These are phyloP conservation scores for Graphium colonna DNA, from an alignment of 2,888 invertebrate species.

Conservation along the genomic window DNA sequence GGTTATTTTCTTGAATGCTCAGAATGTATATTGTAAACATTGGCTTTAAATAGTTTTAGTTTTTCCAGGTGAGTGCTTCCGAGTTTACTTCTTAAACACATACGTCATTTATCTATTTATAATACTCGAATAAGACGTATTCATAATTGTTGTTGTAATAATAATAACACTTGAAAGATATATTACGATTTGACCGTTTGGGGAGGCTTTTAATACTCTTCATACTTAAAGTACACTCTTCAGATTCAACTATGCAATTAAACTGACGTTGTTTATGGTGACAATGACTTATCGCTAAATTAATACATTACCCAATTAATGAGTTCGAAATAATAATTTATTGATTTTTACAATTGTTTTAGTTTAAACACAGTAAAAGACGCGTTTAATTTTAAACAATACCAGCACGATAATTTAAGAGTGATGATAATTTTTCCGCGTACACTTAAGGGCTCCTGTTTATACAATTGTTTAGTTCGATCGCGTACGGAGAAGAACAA, in stretches of 20 bases:
- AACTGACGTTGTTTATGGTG: conserved; percentile 2
- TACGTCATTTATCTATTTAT: not conserved
- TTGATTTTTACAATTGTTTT: too few species aligned
- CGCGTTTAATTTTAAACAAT: too few species aligned
- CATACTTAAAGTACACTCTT: conserved; percentile 5
- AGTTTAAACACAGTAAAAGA: too few species aligned
- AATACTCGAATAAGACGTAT: not conserved
- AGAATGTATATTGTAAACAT: too few species aligned
- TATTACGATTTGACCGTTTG: not conserved
- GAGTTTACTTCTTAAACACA: too few species aligned
- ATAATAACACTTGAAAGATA: not conserved
- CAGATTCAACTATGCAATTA: conserved; percentile 13
- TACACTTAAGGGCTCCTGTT: not conserved
- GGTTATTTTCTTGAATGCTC: too few species aligned
- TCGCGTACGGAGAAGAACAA: not conserved
- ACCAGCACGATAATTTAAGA: too few species aligned
- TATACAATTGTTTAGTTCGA: not conserved
- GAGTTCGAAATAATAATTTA: too few species aligned
- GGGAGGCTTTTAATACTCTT: conserved; percentile 7
- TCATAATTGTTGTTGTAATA: not conserved
- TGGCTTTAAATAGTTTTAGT: too few species aligned
- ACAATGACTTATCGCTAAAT: conserved; percentile 4
- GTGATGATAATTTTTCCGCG: too few species aligned
- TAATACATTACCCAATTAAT: too few species aligned
- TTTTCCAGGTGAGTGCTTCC: too few species aligned